Base-by-base conservation (phyloP, 2,797 vertebrate species). In the Crocidura indochinensis region DNA sequence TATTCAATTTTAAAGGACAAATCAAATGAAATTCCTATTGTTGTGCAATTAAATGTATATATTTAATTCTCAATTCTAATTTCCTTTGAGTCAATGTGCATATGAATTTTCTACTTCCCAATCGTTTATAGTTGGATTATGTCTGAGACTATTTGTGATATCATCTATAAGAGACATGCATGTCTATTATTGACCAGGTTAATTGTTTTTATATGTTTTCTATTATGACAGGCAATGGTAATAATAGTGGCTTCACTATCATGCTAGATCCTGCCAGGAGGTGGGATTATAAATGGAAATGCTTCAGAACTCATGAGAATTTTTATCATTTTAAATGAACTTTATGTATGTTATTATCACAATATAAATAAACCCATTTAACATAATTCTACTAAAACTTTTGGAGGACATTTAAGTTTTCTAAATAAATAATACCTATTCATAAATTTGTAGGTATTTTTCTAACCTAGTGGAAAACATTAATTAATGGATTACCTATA, bases 401-500 rank as follows among this genome's bases (percentile, higher is more conserved):
- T 49, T 6, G 65, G 53, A 71, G 17, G 9, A 71, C 38, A 87
- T 46, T 87, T 80, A 24, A 73, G 31, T 78, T 47, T 19, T 78
- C 29, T 78, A 60, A 69, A 77, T 85, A 31, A 46, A 74, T 51
- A 67, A n/a, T 38, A 71, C 74, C 67, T 87, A 47, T 31, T 87
- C 31, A 68, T 56, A 1, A 11, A 27, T 49, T 71, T 71, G 19
- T 56, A 84, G 60, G 2, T 20, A 19, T 87, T 49, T 47, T 27
- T 0, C 15, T 44, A 14, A 4, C 68, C 69, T 5, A 22, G 15
- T 44, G 14, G 29, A 82, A 87, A 53, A 20, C 0, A 53, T 79
- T 49, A 51, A 20, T n/a, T 26, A 53, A 12, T 74, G 1, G 0
- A 31, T 76, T 92, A 56, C 2, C 2, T 92, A 90, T 77, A 51